Percentiles rank a stretch among this genome's conserved stretches.
These are phyloP conservation scores for Anniella stebbinsi DNA, from an alignment of 2,797 vertebrate genomes.

Conservation along the genomic window DNA sequence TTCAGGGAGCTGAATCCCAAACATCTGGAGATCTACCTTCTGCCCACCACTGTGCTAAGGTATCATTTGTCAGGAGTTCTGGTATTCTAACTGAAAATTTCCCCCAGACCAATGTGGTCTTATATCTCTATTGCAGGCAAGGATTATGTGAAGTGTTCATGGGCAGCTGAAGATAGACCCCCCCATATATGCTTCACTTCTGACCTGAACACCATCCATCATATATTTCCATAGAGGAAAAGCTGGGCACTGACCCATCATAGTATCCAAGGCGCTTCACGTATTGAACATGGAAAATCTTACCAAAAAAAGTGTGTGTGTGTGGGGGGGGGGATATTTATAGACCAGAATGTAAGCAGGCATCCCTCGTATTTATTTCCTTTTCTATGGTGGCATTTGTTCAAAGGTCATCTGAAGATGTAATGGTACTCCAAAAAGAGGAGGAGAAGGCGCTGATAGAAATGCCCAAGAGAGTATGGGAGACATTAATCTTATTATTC, in stretches of 20 bases:
- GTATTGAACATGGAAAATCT: constrained; percentile 35
- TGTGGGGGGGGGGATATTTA: constrained; percentile 31
- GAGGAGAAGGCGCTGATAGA: constrained; percentile 25
- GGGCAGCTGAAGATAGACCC: neutral
- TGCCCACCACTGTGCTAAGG: too few relatives aligned
- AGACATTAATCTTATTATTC: constrained; percentile 29
- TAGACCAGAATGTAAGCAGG: constrained; percentile 23
- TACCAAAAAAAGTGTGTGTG: too few relatives aligned
- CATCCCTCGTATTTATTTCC: constrained; percentile 35
- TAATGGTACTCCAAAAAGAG: neutral
- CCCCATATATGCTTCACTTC: neutral
- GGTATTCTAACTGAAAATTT: neutral
- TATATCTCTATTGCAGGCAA: neutral
- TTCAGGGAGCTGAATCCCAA: too few relatives aligned
- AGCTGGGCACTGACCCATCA: constrained; percentile 42
- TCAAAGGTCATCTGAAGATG: constrained; percentile 3
- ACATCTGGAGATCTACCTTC: too few relatives aligned
- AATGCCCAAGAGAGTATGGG: constrained; percentile 4
- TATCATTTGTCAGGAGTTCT: neutral
- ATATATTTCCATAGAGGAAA: constrained; percentile 39
- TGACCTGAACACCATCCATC: constrained; percentile 13
- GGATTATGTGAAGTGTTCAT: constrained; percentile 13
- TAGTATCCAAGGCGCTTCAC: constrained; percentile 26
- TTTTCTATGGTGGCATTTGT: constrained; percentile 44
- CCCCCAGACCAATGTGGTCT: constrained; percentile 1